These are phyloP conservation scores for Netelia inedita DNA, from an alignment of 2,888 invertebrate species.

Conservation along the genomic window DNA sequence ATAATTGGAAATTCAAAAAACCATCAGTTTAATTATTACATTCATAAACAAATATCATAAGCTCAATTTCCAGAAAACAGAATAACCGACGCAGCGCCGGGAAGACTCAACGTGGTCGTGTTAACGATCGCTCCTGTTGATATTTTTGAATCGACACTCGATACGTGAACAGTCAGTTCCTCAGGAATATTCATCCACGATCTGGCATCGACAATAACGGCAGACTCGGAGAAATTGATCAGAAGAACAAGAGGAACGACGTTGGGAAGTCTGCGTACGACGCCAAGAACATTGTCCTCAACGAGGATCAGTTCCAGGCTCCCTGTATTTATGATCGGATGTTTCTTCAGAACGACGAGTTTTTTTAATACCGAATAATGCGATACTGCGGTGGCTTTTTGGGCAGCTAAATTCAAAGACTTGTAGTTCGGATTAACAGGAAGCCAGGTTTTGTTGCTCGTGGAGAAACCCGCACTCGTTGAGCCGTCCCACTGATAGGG, in stretches of 20 bases:
- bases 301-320: conserved; percentile 77
- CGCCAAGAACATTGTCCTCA: conserved; percentile 65
- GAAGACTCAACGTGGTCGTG: conserved; percentile 68
- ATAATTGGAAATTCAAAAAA: no score
- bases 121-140: conserved; percentile 53
- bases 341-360: conserved; percentile 85
- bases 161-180: conserved; percentile 64
- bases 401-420: conserved; percentile 87
- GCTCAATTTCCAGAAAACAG: conserved; percentile 88
- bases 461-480: conserved; percentile 88
- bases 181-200: conserved; percentile 66
- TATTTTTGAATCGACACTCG: conserved; percentile 68
- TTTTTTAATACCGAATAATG: conserved; percentile 86
- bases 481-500: conserved; percentile 89
- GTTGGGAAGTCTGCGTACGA: conserved; percentile 60
- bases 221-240: conserved; percentile 66
- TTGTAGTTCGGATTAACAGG: conserved; percentile 88
- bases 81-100: conserved; percentile 80
- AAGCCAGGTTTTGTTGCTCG: conserved; percentile 87
- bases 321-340: conserved; percentile 85
- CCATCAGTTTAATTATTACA: no score
- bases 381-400: conserved; percentile 86
- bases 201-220: conserved; percentile 61
- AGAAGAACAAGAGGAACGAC: conserved; percentile 63
- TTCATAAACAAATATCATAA: conserved; percentile 89